These are phyloP conservation scores for Melanaphis sacchari DNA, from an alignment of 1,140 invertebrate species.

Conservation along the genomic window DNA sequence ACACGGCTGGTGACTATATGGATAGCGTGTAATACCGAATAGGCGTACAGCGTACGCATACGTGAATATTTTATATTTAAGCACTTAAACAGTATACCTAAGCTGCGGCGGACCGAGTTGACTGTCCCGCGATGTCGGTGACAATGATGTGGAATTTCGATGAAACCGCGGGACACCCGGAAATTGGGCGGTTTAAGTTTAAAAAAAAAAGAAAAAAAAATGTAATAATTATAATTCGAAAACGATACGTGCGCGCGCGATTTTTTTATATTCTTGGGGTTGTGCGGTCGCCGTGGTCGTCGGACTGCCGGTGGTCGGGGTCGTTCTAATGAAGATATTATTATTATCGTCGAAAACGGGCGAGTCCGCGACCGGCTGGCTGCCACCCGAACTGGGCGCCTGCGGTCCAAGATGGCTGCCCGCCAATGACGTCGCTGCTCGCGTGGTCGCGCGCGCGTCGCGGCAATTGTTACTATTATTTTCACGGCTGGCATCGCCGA, in stretches of 20 bases:
- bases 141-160: neutral
- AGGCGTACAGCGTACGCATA: neutral
- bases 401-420: conserved; percentile 46
- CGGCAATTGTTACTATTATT: neutral
- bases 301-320: conserved; percentile 36
- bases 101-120: neutral
- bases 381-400: too few species aligned
- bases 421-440: conserved; percentile 20
- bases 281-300: conserved; percentile 39
- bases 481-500: neutral
- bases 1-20: neutral
- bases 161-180: neutral
- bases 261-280: neutral
- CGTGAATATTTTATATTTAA: neutral
- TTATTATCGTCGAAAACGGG: neutral
- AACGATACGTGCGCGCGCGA: neutral
- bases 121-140: neutral
- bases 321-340: conserved; percentile 57
- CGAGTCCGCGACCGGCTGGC: neutral
- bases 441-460: neutral
- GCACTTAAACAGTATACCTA: too few species aligned
- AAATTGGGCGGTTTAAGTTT: neutral
- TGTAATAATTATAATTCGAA: neutral
- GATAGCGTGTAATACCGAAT: neutral
- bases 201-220: neutral